A percentile compares a stretch with the other conserved stretches of the same genome.
Evolutionary conservation across 2,113 vertebrate genomes (phyloP).

Genomic region (Lamprotornis superbus): DNA sequence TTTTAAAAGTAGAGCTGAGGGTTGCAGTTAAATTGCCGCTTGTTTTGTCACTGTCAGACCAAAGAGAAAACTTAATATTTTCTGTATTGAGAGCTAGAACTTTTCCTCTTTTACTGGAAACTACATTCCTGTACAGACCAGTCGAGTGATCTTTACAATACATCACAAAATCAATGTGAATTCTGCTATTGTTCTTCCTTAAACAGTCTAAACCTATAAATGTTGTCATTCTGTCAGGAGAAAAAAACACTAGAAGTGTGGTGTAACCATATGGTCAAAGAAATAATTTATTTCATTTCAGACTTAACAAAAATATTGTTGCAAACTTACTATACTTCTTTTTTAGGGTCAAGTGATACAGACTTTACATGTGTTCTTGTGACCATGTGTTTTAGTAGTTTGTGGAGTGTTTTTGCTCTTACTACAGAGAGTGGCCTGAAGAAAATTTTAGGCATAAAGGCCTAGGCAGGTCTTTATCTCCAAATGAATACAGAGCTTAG

Average conservation of each 20-base stretch:
- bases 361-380: not conserved
- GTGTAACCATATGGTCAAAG: not conserved
- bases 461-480: not conserved
- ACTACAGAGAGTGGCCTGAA: not conserved
- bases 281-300: not conserved
- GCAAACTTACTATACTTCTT: not conserved
- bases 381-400: fast-evolving
- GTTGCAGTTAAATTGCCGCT: not conserved
- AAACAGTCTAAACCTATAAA: not conserved
- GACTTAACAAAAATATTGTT: not conserved
- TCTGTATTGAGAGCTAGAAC: not conserved
- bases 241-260: not conserved
- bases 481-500: not conserved
- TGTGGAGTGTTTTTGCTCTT: not conserved
- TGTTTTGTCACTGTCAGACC: not conserved
- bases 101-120: not conserved
- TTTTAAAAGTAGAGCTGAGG: not conserved
- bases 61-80: not conserved
- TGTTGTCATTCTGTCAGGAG: not conserved
- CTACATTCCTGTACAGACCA: not conserved
- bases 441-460: not conserved
- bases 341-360: not conserved
- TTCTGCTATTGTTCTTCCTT: not conserved
- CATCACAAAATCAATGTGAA: not conserved
- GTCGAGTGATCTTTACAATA: not conserved